These are phyloP conservation scores for Macrobrachium rosenbergii DNA, from an alignment of 1,140 invertebrate species.

Conservation along the genomic window DNA sequence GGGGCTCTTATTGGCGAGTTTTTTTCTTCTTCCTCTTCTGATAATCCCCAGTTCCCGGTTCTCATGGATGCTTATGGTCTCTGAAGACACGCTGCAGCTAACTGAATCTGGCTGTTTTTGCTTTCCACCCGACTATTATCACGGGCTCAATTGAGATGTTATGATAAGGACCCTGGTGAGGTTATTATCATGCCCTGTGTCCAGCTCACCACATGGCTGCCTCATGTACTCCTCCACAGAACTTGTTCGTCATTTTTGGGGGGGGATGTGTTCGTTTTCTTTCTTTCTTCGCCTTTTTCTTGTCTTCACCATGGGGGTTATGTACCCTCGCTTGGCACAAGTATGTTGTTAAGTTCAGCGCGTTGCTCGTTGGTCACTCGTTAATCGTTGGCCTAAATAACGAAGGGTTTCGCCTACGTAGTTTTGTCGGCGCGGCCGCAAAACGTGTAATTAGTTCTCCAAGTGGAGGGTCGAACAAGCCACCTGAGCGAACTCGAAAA, in stretches of 20 bases:
- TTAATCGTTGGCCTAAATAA: conserved; percentile 35
- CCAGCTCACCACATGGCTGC: background rate
- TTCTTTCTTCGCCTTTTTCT: background rate
- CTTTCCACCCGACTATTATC: too few relatives aligned
- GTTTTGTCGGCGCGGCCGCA: conserved; percentile 21
- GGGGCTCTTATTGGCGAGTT: too few relatives aligned
- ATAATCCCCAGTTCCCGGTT: too few relatives aligned
- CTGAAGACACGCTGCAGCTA: too few relatives aligned
- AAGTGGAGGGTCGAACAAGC: conserved; percentile 32
- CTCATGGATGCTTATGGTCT: too few relatives aligned
- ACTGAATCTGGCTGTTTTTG: too few relatives aligned
- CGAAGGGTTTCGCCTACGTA: conserved; percentile 24
- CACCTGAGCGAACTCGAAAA: background rate
- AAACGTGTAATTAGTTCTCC: conserved; percentile 44
- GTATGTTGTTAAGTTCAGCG: conserved; percentile 22
- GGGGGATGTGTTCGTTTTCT: background rate
- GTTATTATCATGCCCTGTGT: background rate
- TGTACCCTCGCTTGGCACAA: conserved; percentile 8
- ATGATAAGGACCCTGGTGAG: too few relatives aligned
- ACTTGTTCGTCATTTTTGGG: background rate
- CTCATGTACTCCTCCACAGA: background rate
- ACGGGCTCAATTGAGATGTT: too few relatives aligned
- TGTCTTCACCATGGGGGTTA: background rate
- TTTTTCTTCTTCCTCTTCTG: too few relatives aligned
- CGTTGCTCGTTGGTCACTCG: conserved; percentile 30